Evolutionary conservation across 2,888 invertebrate genomes (phyloP), one percentile per base, ranked within the genome.

Genomic region (Brachyopa scutellaris): DNA sequence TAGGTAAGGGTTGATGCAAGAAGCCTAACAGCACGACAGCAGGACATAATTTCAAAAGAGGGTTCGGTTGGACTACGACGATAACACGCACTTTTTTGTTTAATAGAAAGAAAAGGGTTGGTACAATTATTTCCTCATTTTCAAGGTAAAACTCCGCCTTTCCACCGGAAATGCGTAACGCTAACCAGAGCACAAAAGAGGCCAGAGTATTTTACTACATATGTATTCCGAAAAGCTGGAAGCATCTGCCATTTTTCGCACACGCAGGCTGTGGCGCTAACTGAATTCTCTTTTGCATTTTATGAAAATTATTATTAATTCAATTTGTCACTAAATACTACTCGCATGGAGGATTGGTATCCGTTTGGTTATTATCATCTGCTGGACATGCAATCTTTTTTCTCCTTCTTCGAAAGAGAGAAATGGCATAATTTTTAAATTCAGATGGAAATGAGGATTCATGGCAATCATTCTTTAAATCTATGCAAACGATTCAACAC

Each of bases 261-360:
- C 29, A 47, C 13, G 21, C 40, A 26, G 6, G 26, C 26, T 26
- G 23, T 33, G 19, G 13, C 13, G n/a, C n/a, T n/a, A n/a, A 42
- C 61, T n/a, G n/a, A 42, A 51, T 57, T 51, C 7, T 21, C 47
- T 13, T 29, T 69, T 53, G 19, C 45, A 45, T 45, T n/a, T 61
- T 61, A 79, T 79, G 74, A 61, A 79, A 79, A 79, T 76, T 61
- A 45, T 19, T 31, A 53, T n/a, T n/a, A n/a, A n/a, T n/a, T n/a
- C n/a, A n/a, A n/a, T n/a, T n/a, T n/a, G n/a, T n/a, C n/a, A n/a
- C n/a, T n/a, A n/a, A n/a, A n/a, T n/a, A n/a, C n/a, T n/a, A n/a
- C n/a, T n/a, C n/a, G n/a, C n/a, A n/a, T 57, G 6, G n/a, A 23
- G 55, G n/a, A 3, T 7, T 17, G 7, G 2, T n/a, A 8, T 49